Conservation (phyloP, 2,797 vertebrate species). For the Pseudomugil gertrudae region DNA sequence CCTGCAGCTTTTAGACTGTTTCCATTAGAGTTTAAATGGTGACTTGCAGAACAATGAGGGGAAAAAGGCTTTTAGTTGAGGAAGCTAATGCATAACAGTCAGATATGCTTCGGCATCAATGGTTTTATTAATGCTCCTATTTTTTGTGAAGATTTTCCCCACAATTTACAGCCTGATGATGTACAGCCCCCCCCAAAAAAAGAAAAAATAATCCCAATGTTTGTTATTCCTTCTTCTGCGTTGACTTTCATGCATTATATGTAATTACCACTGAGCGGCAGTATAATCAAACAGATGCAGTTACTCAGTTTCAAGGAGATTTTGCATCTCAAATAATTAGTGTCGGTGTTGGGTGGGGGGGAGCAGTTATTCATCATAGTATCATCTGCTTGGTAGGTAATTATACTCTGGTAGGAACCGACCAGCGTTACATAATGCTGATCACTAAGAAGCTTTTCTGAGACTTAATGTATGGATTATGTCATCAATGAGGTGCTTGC, state of each 20-base stretch:
- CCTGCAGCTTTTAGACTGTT: not conserved
- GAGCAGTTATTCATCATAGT: conserved; percentile 52
- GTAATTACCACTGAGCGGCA: conserved; percentile 54
- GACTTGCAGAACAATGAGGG: not conserved
- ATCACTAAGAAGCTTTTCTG: conserved; percentile 43
- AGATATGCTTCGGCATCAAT: too few relatives aligned
- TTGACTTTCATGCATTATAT: conserved; percentile 20
- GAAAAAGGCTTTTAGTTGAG: too few relatives aligned
- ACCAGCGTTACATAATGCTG: conserved; percentile 60
- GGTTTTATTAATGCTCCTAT: too few relatives aligned
- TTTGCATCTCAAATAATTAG: conserved; percentile 60
- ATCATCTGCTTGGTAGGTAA: conserved; percentile 60
- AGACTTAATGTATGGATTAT: conserved; percentile 41
- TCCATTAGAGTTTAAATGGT: not conserved
- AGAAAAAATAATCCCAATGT: too few relatives aligned
- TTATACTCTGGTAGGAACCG: conserved; percentile 62
- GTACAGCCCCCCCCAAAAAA: too few relatives aligned
- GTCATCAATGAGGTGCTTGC: conserved; percentile 31
- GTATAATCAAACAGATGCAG: conserved; percentile 37
- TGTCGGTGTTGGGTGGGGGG: not conserved
- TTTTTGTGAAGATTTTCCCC: too few relatives aligned
- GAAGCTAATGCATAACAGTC: not conserved
- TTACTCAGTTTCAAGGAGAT: conserved; percentile 6
- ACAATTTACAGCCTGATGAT: not conserved
- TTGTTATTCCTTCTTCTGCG: not conserved